Evolutionary conservation across 2,797 vertebrate genomes (phyloP).

Genomic region (Cephalopachus bancanus): DNA sequence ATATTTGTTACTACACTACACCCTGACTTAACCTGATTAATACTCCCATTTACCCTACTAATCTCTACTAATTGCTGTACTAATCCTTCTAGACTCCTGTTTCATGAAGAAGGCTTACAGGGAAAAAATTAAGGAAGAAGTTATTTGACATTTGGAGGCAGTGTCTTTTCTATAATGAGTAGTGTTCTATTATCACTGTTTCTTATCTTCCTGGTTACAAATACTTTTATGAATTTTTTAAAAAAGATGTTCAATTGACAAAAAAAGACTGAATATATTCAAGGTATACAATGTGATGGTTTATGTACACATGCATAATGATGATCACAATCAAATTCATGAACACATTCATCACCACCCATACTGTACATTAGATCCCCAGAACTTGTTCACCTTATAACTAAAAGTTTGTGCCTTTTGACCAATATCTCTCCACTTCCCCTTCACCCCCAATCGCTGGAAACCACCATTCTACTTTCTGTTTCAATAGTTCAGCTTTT

Average conservation of each 20-base stretch:
- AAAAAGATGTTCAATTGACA: not conserved
- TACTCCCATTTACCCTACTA: not conserved
- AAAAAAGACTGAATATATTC: not conserved
- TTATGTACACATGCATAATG: not conserved
- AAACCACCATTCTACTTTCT: not conserved
- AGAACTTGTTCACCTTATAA: not conserved
- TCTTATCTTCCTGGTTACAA: not conserved
- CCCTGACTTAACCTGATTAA: not conserved
- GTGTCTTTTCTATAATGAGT: not conserved
- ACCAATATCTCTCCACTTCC: not conserved
- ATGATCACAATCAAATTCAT: not conserved
- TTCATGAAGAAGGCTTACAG: not conserved
- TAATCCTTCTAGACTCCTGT: not conserved
- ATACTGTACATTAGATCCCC: rapidly evolving
- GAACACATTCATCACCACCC: not conserved
- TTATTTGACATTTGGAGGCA: rapidly evolving
- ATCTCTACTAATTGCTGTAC: not conserved
- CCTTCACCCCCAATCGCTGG: too few relatives aligned
- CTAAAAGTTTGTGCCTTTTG: not conserved
- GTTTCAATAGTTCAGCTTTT: not conserved
- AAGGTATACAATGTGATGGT: not conserved
- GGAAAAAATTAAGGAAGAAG: not conserved
- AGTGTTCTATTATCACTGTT: not conserved
- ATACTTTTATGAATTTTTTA: not conserved
- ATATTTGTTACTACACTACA: not conserved